These are phyloP conservation scores for Bradypus variegatus DNA, from an alignment of 2,797 vertebrate genomes.

Conservation along the genomic window DNA sequence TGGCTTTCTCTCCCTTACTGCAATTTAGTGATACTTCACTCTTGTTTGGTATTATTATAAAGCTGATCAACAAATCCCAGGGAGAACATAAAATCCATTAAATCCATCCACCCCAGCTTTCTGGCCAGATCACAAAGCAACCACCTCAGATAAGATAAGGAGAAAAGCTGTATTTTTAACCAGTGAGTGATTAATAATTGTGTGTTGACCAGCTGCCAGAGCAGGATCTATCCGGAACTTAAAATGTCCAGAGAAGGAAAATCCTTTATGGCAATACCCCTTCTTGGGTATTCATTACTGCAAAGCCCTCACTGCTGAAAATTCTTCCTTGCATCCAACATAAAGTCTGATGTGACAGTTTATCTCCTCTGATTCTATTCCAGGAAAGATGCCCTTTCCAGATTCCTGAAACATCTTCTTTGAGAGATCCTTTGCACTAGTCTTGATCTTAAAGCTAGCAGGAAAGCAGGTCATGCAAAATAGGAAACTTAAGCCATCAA, in stretches of 20 bases:
- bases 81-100: not conserved
- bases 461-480: slow-evolving; percentile 5
- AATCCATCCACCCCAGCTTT: not conserved
- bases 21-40: not conserved
- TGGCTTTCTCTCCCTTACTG: not conserved
- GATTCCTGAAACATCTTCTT: not conserved
- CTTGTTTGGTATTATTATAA: not conserved
- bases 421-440: not conserved
- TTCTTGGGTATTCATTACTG: not conserved
- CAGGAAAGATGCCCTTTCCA: slow-evolving; percentile 12
- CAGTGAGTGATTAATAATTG: not conserved
- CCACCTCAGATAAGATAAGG: not conserved
- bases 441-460: not conserved
- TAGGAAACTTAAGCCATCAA: not conserved
- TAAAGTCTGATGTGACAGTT: not conserved
- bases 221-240: not conserved
- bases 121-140: not conserved
- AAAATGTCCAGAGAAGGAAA: not conserved
- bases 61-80: not conserved
- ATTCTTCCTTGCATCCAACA: not conserved
- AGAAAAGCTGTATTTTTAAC: slow-evolving; percentile 15
- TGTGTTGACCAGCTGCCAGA: not conserved
- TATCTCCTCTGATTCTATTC: not conserved
- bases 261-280: not conserved
- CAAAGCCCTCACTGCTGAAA: not conserved